These are phyloP conservation scores for Myiagra hebetior DNA, from an alignment of 2,113 vertebrate genomes.

Conservation along the genomic window DNA sequence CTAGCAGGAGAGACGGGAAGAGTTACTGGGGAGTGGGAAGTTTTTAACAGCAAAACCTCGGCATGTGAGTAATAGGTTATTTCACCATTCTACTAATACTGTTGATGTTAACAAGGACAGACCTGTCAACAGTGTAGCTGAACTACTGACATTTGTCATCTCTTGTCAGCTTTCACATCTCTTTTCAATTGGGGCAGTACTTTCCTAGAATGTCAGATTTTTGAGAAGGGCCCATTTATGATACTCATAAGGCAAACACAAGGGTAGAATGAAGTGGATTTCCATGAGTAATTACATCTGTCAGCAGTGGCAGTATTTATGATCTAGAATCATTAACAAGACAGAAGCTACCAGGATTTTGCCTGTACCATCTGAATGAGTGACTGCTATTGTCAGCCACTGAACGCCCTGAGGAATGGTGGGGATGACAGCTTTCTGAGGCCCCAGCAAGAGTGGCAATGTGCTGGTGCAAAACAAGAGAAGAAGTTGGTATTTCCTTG, in stretches of 20 bases:
- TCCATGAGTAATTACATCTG: constrained; percentile 51
- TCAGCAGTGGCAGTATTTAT: constrained; percentile 16
- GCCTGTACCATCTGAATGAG: not conserved
- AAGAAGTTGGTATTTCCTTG: not conserved
- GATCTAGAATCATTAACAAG: constrained; percentile 17
- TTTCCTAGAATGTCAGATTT: constrained; percentile 13
- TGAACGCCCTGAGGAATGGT: not conserved
- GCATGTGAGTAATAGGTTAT: not conserved
- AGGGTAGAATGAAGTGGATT: constrained; percentile 10
- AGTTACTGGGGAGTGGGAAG: not conserved
- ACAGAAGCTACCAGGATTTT: not conserved
- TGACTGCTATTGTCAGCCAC: not conserved
- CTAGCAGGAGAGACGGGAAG: not conserved
- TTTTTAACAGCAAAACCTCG: not conserved
- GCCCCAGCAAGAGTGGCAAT: not conserved
- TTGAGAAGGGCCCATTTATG: constrained; percentile 38
- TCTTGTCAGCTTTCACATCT: constrained; percentile 7
- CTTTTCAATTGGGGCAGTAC: not conserved
- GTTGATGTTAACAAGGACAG: constrained; percentile 14
- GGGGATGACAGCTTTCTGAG: not conserved
- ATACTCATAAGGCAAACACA: constrained; percentile 11
- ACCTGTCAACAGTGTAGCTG: not conserved
- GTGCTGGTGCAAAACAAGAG: not conserved
- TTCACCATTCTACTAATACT: not conserved
- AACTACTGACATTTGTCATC: constrained; percentile 41